Evolutionary conservation across 1,140 invertebrate genomes (phyloP).

Genomic region (Tetragonula clypearis): DNA sequence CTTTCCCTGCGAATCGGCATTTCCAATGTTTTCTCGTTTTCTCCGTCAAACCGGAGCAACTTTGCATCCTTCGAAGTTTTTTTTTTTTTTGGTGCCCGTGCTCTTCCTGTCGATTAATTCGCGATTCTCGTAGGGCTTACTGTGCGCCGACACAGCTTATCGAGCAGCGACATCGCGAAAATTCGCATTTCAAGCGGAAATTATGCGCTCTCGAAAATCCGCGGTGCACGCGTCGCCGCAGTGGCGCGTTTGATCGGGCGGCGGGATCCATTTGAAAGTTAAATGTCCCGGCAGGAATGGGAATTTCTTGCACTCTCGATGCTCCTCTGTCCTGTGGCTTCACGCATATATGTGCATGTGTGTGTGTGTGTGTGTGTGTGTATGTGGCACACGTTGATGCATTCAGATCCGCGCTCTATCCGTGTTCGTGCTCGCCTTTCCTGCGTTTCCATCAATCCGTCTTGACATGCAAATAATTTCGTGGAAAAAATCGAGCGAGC

Average conservation of each 20-base stretch:
- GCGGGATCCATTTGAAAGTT: constrained; percentile 72
- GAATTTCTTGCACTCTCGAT: constrained; percentile 58
- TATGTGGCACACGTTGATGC: background rate
- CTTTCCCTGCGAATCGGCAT: background rate
- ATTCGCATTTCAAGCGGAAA: constrained; percentile 65
- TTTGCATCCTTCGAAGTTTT: background rate
- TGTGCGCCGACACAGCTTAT: constrained; percentile 25
- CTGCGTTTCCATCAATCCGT: constrained; percentile 73
- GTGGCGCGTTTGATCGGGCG: constrained; percentile 54
- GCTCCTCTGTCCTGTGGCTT: background rate
- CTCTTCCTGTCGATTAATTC: constrained; percentile 21
- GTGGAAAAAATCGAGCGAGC: constrained; percentile 65
- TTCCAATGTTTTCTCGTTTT: background rate
- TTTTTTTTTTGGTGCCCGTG: background rate
- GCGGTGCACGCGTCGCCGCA: constrained; percentile 9
- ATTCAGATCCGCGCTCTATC: constrained; percentile 21
- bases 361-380: background rate
- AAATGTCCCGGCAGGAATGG: constrained; percentile 66
- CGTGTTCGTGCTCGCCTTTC: constrained; percentile 42
- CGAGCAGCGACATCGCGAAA: constrained; percentile 47
- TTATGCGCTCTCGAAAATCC: constrained; percentile 62
- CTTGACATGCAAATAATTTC: constrained; percentile 79
- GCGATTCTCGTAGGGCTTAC: background rate
- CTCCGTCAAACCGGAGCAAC: background rate
- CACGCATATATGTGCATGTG: no score